These are phyloP conservation scores for Monodelphis domestica DNA, from an alignment of 2,797 vertebrate species.

Conservation along the genomic window DNA sequence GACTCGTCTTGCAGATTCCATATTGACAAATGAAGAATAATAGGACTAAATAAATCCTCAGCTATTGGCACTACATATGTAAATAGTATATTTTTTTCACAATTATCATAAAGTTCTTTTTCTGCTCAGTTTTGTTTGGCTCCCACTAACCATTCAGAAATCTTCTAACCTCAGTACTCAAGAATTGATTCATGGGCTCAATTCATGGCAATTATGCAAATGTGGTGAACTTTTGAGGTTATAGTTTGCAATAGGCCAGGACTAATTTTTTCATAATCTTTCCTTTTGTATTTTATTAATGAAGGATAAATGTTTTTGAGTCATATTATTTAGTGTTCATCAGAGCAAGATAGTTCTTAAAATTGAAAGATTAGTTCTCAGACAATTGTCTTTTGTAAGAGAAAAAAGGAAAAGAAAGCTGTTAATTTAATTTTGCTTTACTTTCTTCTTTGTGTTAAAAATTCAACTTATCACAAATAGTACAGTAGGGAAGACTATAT, in stretches of 20 bases:
- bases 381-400: conserved; percentile 59
- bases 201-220: conserved; percentile 51
- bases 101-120: conserved; percentile 36
- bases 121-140: conserved; percentile 29
- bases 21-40: neutral
- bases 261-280: conserved; percentile 74
- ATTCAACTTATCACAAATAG: conserved; percentile 60
- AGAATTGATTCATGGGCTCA: conserved; percentile 50
- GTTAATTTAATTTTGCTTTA: conserved; percentile 65
- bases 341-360: conserved; percentile 52
- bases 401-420: conserved; percentile 31
- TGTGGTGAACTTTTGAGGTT: conserved; percentile 43
- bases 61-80: neutral
- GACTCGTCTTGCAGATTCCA: conserved; percentile 4
- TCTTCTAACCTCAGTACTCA: conserved; percentile 56
- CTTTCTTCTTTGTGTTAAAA: conserved; percentile 57
- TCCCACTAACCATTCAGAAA: conserved; percentile 44
- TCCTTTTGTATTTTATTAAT: conserved; percentile 75
- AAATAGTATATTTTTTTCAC: conserved; percentile 44
- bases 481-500: conserved; percentile 46
- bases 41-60: conserved; percentile 39
- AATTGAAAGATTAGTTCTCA: conserved; percentile 67
- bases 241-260: conserved; percentile 59
- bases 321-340: conserved; percentile 67
- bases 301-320: conserved; percentile 71